A percentile compares a stretch with the other conserved stretches of the same genome.
phyloP scores from a whole-genome alignment of 2,113 vertebrate species.

The Aepyceros melampus region DNA sequence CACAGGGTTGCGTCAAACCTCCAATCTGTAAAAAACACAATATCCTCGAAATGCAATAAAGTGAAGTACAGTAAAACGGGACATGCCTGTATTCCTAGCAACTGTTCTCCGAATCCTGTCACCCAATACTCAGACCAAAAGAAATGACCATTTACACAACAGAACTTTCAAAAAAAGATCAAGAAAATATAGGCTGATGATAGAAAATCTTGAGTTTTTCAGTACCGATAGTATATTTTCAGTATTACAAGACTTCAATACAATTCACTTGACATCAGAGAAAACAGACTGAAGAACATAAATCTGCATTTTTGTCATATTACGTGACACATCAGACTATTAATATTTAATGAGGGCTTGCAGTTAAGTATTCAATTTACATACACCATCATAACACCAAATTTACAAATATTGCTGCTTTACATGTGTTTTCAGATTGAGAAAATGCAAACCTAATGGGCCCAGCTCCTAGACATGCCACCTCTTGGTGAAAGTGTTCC shows the following conservation, averaged over 20 bases:
- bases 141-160: background rate
- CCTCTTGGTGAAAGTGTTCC: background rate
- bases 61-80: background rate
- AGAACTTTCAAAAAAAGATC: background rate
- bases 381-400: background rate
- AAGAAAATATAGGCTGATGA: background rate
- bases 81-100: background rate
- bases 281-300: background rate
- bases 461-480: background rate
- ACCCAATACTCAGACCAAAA: background rate
- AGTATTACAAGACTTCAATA: fast-evolving
- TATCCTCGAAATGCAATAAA: background rate
- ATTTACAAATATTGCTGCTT: background rate
- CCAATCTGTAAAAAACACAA: background rate
- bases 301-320: background rate
- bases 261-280: background rate
- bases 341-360: background rate
- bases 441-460: background rate
- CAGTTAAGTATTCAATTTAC: background rate
- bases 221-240: background rate
- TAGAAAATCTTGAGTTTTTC: background rate
- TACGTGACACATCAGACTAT: background rate
- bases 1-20: background rate
- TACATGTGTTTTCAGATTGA: conserved; percentile 2
- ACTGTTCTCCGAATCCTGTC: background rate